Conservation (phyloP, 2,113 vertebrate species). For the Silurus glanis region DNA sequence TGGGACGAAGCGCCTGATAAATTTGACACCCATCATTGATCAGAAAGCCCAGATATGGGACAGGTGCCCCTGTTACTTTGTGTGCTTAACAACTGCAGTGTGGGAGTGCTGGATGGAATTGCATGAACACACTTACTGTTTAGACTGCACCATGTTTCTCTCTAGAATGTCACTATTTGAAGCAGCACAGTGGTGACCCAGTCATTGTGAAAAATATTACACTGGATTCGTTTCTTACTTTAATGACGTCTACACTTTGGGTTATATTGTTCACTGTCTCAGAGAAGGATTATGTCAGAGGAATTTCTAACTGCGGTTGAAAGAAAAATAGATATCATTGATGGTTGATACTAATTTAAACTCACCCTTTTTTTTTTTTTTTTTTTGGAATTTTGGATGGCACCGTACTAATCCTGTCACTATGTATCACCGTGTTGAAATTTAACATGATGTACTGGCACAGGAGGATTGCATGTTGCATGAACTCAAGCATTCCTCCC, state of each 20-base stretch:
- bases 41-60: constrained; percentile 40
- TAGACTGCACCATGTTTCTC: background rate
- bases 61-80: constrained; percentile 48
- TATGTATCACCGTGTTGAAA: background rate
- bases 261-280: too few relatives aligned
- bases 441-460: constrained; percentile 24
- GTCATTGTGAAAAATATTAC: background rate
- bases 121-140: constrained; percentile 50
- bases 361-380: background rate
- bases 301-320: background rate
- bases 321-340: background rate
- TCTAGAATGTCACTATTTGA: background rate
- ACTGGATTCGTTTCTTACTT: background rate
- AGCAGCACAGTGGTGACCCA: too few relatives aligned
- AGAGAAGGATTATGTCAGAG: background rate
- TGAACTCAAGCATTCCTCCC: constrained; percentile 40
- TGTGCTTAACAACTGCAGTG: constrained; percentile 49
- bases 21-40: constrained; percentile 77
- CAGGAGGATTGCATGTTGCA: constrained; percentile 68
- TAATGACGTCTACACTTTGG: background rate
- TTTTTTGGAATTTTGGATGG: background rate
- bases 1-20: constrained; percentile 84
- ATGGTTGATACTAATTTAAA: background rate
- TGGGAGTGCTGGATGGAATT: constrained; percentile 21
- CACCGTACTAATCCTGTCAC: constrained; percentile 5